Evolutionary conservation across 1,140 invertebrate species (phyloP).

Genomic region (Trichonephila inaurata): DNA sequence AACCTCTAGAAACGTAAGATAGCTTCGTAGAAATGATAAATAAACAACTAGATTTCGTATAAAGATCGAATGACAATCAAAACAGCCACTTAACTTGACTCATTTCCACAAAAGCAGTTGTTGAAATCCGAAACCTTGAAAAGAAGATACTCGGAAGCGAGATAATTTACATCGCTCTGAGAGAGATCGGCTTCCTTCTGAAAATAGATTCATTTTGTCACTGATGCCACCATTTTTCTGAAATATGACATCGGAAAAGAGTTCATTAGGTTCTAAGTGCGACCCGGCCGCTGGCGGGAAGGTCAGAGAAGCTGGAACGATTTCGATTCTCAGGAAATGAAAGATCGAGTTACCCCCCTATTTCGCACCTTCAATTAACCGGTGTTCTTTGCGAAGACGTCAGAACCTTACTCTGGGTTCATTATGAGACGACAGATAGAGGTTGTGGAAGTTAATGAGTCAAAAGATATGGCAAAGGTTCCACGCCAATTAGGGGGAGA

Average conservation of each 20-base stretch:
- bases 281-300: neutral
- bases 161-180: neutral
- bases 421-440: neutral
- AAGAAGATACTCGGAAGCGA: neutral
- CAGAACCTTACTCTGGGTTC: neutral
- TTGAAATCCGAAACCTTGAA: conserved; percentile 26
- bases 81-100: neutral
- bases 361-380: neutral
- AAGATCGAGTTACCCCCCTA: neutral
- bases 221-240: conserved; percentile 30
- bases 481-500: neutral
- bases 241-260: conserved; percentile 20
- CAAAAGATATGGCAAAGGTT: neutral
- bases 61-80: neutral
- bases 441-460: neutral
- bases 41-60: neutral
- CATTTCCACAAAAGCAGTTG: neutral
- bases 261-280: conserved; percentile 6
- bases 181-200: neutral
- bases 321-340: neutral
- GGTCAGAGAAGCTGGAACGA: neutral
- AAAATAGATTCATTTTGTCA: conserved; percentile 7
- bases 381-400: neutral
- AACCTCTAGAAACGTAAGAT: neutral
- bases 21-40: neutral